Conservation (phyloP, 2,797 vertebrate species). For the Discoglossus pictus region DNA sequence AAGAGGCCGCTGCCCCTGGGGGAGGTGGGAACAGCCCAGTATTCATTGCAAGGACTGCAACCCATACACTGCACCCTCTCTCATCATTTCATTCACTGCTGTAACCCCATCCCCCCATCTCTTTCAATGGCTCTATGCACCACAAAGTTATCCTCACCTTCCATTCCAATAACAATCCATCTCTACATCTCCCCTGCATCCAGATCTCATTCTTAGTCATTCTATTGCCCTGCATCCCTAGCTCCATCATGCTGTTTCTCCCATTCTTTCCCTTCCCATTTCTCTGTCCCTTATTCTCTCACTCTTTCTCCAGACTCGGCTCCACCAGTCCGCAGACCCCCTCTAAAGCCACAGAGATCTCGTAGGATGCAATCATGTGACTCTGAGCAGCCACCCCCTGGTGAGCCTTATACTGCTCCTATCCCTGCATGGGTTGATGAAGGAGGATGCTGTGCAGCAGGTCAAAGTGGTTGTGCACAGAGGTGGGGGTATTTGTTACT, state of each 20-base stretch:
- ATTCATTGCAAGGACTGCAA: conserved; percentile 37
- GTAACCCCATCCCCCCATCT: background rate
- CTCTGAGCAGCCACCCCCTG: conserved; percentile 60
- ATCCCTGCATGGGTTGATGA: background rate
- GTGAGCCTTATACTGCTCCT: conserved; percentile 10
- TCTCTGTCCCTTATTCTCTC: background rate
- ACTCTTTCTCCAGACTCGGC: conserved; percentile 58
- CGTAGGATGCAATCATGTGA: conserved; percentile 83
- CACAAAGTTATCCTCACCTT: conserved; percentile 3
- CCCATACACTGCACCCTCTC: conserved; percentile 37
- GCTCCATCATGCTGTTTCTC: conserved; percentile 15
- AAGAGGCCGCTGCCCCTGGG: conserved; percentile 41
- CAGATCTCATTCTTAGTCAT: conserved; percentile 4
- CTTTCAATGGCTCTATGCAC: background rate
- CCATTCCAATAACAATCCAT: conserved; percentile 6
- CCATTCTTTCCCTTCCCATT: background rate
- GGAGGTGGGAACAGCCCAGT: conserved; percentile 52
- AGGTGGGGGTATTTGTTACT: no score
- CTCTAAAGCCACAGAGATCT: conserved; percentile 71
- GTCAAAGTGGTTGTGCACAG: no score
- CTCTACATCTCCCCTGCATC: conserved; percentile 6
- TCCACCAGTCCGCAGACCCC: conserved; percentile 63
- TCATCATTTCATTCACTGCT: conserved; percentile 9
- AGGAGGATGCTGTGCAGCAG: no score
- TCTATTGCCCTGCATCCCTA: conserved; percentile 22